phyloP scores from a whole-genome alignment of 2,797 vertebrate species.

The Enteromius paludinosus region DNA sequence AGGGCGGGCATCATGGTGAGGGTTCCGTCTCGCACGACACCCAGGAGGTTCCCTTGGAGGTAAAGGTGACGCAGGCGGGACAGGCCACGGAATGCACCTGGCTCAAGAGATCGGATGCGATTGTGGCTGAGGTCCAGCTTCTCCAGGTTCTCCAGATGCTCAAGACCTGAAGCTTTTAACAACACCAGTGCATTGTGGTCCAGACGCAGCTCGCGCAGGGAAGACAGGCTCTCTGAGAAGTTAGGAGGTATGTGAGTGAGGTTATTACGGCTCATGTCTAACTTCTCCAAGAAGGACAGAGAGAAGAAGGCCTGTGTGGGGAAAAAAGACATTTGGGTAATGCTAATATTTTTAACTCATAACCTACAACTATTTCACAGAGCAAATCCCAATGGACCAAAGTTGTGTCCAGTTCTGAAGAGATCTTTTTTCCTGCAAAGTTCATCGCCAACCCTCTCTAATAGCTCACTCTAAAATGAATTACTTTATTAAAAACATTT shows the following conservation, averaged over 20 bases:
- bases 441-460: background rate
- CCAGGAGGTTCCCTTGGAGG: constrained; percentile 73
- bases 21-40: constrained; percentile 67
- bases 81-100: constrained; percentile 75
- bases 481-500: background rate
- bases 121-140: constrained; percentile 77
- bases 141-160: constrained; percentile 72
- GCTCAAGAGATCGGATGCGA: constrained; percentile 67
- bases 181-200: constrained; percentile 71
- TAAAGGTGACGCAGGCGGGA: constrained; percentile 77
- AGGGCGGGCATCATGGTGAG: constrained; percentile 76
- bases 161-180: constrained; percentile 65
- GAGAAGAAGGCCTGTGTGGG: constrained; percentile 64
- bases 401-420: background rate
- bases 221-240: constrained; percentile 73
- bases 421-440: too few relatives aligned
- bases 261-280: constrained; percentile 78
- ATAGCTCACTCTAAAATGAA: background rate
- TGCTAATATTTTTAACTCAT: background rate
- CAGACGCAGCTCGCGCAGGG: constrained; percentile 72
- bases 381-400: background rate
- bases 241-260: constrained; percentile 69
- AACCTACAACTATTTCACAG: background rate
- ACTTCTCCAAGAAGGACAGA: constrained; percentile 77
- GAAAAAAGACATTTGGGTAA: background rate